Evolutionary conservation across 2,113 vertebrate genomes (phyloP).

Genomic region (Daphoenositta chrysoptera): DNA sequence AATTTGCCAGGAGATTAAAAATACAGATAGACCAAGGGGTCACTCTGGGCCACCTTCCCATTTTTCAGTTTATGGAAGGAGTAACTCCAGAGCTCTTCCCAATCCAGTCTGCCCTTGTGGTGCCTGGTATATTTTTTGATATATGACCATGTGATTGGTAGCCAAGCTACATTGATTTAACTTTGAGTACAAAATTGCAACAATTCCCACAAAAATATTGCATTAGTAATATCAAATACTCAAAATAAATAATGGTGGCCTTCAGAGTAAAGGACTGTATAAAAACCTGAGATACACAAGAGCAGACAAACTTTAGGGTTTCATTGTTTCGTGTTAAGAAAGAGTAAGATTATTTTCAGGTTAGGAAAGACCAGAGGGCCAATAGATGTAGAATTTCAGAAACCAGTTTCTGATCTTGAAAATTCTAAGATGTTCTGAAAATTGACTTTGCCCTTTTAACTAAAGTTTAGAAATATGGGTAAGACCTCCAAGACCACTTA

Average conservation of each 20-base stretch:
- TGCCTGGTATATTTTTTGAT: background rate
- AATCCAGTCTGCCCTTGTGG: background rate
- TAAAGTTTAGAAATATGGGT: background rate
- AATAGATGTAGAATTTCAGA: background rate
- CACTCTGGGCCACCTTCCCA: background rate
- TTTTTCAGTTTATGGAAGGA: background rate
- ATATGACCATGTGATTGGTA: background rate
- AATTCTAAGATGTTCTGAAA: background rate
- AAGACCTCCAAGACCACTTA: background rate
- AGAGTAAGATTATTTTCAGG: background rate
- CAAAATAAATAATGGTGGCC: background rate
- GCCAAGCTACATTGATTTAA: background rate
- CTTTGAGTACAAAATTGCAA: background rate
- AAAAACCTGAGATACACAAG: background rate
- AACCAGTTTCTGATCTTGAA: background rate
- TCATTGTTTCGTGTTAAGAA: background rate
- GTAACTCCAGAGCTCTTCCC: background rate
- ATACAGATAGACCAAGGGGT: background rate
- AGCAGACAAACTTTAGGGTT: background rate
- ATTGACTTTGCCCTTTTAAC: background rate
- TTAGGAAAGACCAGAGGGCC: background rate
- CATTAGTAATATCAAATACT: background rate
- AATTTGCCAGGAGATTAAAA: background rate
- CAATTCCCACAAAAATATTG: background rate
- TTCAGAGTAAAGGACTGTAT: background rate